Percentiles rank a stretch among this genome's conserved stretches.
phyloP scores from a whole-genome alignment of 1,140 invertebrate genomes.

The Latrodectus geometricus region DNA sequence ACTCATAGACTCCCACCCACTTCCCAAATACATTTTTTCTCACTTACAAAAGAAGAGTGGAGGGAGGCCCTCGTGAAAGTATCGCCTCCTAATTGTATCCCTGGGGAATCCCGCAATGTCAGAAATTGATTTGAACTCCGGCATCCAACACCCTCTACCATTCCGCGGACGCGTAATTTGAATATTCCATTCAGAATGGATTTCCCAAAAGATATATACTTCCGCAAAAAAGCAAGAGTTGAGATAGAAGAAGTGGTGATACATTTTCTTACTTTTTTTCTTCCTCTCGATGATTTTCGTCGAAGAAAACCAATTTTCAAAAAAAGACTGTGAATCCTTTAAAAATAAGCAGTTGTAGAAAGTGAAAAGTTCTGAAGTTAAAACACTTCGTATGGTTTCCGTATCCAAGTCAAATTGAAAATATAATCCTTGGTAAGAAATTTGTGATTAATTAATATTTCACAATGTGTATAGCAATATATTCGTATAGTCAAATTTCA shows the following conservation, averaged over 20 bases:
- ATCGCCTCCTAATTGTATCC: conserved; percentile 50
- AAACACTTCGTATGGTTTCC: no score
- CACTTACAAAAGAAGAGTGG: conserved; percentile 5
- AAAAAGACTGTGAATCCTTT: neutral
- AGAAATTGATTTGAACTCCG: conserved; percentile 52
- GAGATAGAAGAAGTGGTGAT: neutral
- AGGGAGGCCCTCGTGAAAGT: conserved; percentile 19
- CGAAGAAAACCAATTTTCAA: neutral
- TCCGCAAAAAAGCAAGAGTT: neutral
- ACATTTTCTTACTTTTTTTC: neutral
- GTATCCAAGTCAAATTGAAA: no score
- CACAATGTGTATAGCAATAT: no score
- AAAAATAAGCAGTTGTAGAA: neutral
- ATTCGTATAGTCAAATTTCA: no score
- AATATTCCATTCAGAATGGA: conserved; percentile 35
- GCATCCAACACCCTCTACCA: conserved; percentile 15
- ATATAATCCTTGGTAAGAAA: no score
- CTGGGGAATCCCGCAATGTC: conserved; percentile 28
- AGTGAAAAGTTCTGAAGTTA: no score
- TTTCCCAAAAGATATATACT: conserved; percentile 5
- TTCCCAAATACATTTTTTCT: conserved; percentile 31
- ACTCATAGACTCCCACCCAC: conserved; percentile 31
- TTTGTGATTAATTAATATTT: no score
- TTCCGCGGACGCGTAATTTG: conserved; percentile 23
- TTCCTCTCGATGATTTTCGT: neutral